Evolutionary conservation across 2,888 invertebrate genomes (phyloP).

Genomic region (Parnassius mnemosyne): DNA sequence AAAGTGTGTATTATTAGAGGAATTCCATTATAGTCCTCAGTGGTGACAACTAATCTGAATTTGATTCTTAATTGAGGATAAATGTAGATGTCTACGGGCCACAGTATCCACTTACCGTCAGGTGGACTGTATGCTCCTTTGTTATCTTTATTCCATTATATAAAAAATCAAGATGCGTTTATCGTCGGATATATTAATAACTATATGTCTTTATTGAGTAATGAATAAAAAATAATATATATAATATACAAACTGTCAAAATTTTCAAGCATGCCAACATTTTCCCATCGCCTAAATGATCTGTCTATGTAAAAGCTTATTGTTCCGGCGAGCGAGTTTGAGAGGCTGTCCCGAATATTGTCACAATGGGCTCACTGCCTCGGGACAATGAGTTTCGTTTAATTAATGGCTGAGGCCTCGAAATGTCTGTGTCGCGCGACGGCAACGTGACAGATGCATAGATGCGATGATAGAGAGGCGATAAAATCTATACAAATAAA

Average conservation of each 20-base stretch:
- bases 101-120: too few species aligned
- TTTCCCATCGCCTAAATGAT: slow-evolving; percentile 63
- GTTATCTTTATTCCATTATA: too few species aligned
- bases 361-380: slow-evolving; percentile 72
- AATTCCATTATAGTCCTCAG: too few species aligned
- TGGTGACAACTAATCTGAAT: too few species aligned
- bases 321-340: slow-evolving; percentile 58
- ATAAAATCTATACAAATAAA: background rate
- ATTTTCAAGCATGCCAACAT: slow-evolving; percentile 42
- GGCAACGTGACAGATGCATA: slow-evolving; percentile 35
- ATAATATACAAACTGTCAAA: slow-evolving; percentile 8
- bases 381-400: slow-evolving; percentile 73
- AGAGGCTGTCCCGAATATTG: slow-evolving; percentile 77
- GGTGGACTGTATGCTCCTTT: too few species aligned
- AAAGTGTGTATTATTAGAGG: too few species aligned
- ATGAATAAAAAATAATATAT: background rate
- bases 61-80: too few species aligned
- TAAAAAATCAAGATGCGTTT: too few species aligned
- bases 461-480: slow-evolving; percentile 15
- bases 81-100: too few species aligned
- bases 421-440: slow-evolving; percentile 68
- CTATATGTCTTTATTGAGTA: too few species aligned
- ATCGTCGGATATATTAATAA: too few species aligned
- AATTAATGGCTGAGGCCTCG: slow-evolving; percentile 77
- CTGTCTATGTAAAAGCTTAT: slow-evolving; percentile 66